These are phyloP conservation scores for Coluber constrictor DNA, from an alignment of 2,797 vertebrate genomes.

Conservation along the genomic window DNA sequence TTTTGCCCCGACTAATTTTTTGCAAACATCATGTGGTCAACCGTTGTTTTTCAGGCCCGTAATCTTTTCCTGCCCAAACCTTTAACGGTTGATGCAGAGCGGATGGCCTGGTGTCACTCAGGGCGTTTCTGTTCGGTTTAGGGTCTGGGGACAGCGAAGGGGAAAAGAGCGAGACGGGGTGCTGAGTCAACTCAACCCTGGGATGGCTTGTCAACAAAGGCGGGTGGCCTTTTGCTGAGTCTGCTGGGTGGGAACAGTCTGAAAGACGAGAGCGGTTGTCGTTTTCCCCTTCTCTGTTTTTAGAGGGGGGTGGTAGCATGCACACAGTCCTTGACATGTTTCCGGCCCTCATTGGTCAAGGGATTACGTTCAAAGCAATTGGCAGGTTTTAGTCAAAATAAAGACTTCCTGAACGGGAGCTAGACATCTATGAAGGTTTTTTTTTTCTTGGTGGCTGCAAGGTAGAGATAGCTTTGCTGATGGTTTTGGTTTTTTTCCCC, in stretches of 20 bases:
- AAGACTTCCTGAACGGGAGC: background rate
- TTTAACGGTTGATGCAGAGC: background rate
- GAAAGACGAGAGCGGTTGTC: background rate
- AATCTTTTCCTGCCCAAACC: background rate
- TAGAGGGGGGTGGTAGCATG: background rate
- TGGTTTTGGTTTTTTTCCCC: rapidly evolving
- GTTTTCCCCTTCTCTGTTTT: background rate
- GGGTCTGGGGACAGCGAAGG: background rate
- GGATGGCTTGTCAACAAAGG: background rate
- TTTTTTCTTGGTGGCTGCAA: too few species aligned
- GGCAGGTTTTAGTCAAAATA: background rate
- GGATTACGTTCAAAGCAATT: background rate
- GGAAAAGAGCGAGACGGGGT: background rate
- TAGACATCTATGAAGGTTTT: background rate
- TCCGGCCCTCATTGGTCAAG: background rate
- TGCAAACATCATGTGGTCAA: background rate
- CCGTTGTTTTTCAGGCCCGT: background rate
- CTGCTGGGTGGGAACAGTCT: background rate
- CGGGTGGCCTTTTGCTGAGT: background rate
- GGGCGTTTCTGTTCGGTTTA: background rate
- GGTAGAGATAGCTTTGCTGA: background rate
- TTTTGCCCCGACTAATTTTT: background rate
- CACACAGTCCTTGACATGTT: background rate
- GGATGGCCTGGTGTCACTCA: background rate
- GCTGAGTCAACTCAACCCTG: background rate